A percentile compares a stretch with the other conserved stretches of the same genome.
Conservation (phyloP, 2,113 vertebrate genomes). For the Spea bombifrons region DNA sequence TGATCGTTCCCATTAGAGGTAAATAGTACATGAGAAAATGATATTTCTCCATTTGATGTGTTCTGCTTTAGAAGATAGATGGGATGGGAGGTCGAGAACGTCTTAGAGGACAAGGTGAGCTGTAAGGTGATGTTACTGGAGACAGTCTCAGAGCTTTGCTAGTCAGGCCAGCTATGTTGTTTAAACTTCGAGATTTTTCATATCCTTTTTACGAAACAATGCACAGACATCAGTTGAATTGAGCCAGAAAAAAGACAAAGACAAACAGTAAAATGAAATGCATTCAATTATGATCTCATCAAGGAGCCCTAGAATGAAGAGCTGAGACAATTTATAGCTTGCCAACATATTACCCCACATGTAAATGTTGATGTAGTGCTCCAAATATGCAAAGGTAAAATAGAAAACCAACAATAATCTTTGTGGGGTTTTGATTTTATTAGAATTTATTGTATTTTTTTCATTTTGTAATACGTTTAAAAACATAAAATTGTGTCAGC, state of each 20-base stretch:
- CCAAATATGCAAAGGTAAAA: background rate
- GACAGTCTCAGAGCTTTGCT: constrained; percentile 88
- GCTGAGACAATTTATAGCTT: constrained; percentile 50
- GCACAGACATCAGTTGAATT: constrained; percentile 82
- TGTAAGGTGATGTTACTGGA: constrained; percentile 90
- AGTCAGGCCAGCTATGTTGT: constrained; percentile 90
- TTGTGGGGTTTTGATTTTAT: background rate
- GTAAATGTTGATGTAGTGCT: background rate
- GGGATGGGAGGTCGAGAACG: constrained; percentile 89
- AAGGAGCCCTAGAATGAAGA: constrained; percentile 53
- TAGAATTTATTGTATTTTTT: background rate
- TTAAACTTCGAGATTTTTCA: constrained; percentile 95
- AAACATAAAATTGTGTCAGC: constrained; percentile 22
- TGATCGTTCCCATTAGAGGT: constrained; percentile 60
- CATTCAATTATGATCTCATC: constrained; percentile 58
- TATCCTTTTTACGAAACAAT: constrained; percentile 86
- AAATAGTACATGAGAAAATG: constrained; percentile 60
- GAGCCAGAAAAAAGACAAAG: constrained; percentile 74
- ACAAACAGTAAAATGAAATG: constrained; percentile 78
- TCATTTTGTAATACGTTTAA: background rate
- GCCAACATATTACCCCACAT: background rate
- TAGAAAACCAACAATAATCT: background rate
- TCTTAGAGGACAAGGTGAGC: constrained; percentile 88
- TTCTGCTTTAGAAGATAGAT: constrained; percentile 85
- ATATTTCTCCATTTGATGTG: constrained; percentile 61